phyloP scores from a whole-genome alignment of 1,140 invertebrate species.

The Zaprionus ornatus region DNA sequence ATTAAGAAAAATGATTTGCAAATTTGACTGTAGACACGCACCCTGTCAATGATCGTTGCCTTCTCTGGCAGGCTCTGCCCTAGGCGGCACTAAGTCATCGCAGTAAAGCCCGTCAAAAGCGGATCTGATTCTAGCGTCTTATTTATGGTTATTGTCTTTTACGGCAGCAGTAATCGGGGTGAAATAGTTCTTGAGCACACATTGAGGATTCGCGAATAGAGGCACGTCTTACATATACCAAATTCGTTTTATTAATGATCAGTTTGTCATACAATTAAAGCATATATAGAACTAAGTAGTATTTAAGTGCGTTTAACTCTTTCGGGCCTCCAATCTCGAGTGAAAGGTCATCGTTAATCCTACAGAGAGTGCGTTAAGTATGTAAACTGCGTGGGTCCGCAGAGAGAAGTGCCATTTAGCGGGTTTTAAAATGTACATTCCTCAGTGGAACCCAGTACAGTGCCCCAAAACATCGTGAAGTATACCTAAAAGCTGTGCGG shows the following conservation, averaged over 20 bases:
- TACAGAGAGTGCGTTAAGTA: slow-evolving; percentile 17
- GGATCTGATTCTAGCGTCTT: slow-evolving; percentile 37
- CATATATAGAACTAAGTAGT: slow-evolving; percentile 55
- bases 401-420: slow-evolving; percentile 75
- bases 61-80: background rate
- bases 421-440: slow-evolving; percentile 61
- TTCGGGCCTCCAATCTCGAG: slow-evolving; percentile 30
- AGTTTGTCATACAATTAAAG: slow-evolving; percentile 80
- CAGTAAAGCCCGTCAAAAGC: slow-evolving; percentile 44
- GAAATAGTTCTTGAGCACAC: slow-evolving; percentile 29
- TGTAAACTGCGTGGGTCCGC: slow-evolving; percentile 48
- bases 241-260: slow-evolving; percentile 74
- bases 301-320: slow-evolving; percentile 50
- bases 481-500: slow-evolving; percentile 31
- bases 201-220: background rate
- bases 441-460: slow-evolving; percentile 70
- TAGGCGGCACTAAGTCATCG: background rate
- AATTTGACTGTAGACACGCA: slow-evolving; percentile 60
- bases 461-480: background rate
- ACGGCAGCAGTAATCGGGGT: slow-evolving; percentile 14
- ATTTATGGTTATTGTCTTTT: slow-evolving; percentile 70
- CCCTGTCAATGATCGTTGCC: slow-evolving; percentile 37
- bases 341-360: slow-evolving; percentile 31
- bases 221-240: slow-evolving; percentile 49
- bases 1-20: slow-evolving; percentile 81